A percentile compares a stretch with the other conserved stretches of the same genome.
Evolutionary conservation across 1,140 invertebrate species (phyloP).

Genomic region (Drosophila sproati): DNA sequence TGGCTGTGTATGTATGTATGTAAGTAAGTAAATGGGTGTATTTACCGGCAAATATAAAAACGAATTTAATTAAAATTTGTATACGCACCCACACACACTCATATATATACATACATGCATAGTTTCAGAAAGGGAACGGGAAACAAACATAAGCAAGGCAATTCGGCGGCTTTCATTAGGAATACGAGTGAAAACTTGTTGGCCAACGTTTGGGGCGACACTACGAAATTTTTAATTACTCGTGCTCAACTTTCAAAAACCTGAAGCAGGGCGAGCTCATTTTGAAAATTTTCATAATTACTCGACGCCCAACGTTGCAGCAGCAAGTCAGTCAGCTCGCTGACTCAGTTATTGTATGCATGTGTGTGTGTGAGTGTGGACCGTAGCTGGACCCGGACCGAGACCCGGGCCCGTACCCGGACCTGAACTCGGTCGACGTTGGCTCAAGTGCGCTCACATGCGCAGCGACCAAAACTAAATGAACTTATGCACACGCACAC

Average conservation of each 20-base stretch:
- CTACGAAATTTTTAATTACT: constrained; percentile 58
- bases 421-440: constrained; percentile 30
- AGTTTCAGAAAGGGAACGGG: constrained; percentile 17
- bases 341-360: not conserved
- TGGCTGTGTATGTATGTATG: constrained; percentile 6
- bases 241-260: constrained; percentile 50
- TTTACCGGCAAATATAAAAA: constrained; percentile 52
- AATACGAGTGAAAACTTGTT: constrained; percentile 33
- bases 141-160: constrained; percentile 52
- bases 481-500: constrained; percentile 44
- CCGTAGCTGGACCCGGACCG: constrained; percentile 21
- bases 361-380: constrained; percentile 10
- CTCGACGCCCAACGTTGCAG: constrained; percentile 41
- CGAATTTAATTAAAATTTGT: constrained; percentile 66
- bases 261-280: constrained; percentile 49
- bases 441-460: constrained; percentile 53
- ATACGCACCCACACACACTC: constrained; percentile 27
- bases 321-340: constrained; percentile 37
- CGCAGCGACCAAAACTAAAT: constrained; percentile 57
- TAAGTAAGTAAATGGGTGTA: constrained; percentile 23
- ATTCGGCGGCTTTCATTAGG: constrained; percentile 46
- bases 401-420: constrained; percentile 5
- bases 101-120: not conserved
- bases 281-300: constrained; percentile 60
- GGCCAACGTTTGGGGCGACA: constrained; percentile 37